Base-by-base conservation (phyloP, 37 sponge, comb jelly and placozoan genomes). In the Chondrilla cf. caribensis region DNA sequence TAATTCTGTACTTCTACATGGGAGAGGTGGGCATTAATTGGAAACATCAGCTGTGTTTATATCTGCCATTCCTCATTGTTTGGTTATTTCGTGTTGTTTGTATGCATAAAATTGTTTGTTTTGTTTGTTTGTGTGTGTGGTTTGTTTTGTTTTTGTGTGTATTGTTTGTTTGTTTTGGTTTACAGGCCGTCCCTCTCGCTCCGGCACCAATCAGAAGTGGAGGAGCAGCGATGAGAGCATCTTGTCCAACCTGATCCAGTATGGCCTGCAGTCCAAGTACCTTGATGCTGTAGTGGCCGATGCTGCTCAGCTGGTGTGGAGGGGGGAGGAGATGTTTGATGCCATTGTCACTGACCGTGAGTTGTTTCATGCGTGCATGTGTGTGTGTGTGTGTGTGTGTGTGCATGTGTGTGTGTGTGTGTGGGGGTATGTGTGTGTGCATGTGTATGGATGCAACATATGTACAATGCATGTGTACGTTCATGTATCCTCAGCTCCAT, bases 311-410 rank as follows among this genome's bases (percentile, higher is more conserved):
- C 57, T 39, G 17, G 82, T 84, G 22, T 96, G 97, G 97, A 93
- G 75, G 37, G n/a, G 41, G 0, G 66, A 39, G 66, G 86, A 88
- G 24, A 17, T 91, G 47, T 94, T 93, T 84, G 94, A 96, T 77
- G 91, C 97, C 62, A 96, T 96, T 36, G 82, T 96, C 18, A 96
- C 97, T 40, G 97, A 96, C 77, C 97, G 95, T 94, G 77, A 83
- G 95, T 68, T 21, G 33, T 25, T 62, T 5, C 22, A 15, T 29
- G 29, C 15, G 64, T 62, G 29, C 7, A 7, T 62, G 25, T 62
- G 64, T 62, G 29, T 47, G 51, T 47, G 51, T 47, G 51, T 47
- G 51, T 47, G 51, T 47, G 51, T 47, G 51, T 47, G 51, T 47
- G 51, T 47, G 51, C 11, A 11, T 47, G 51, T 47, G 51, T 47